These are phyloP conservation scores for Lepidonotus clava DNA, from an alignment of 2,888 invertebrate genomes.

Conservation along the genomic window DNA sequence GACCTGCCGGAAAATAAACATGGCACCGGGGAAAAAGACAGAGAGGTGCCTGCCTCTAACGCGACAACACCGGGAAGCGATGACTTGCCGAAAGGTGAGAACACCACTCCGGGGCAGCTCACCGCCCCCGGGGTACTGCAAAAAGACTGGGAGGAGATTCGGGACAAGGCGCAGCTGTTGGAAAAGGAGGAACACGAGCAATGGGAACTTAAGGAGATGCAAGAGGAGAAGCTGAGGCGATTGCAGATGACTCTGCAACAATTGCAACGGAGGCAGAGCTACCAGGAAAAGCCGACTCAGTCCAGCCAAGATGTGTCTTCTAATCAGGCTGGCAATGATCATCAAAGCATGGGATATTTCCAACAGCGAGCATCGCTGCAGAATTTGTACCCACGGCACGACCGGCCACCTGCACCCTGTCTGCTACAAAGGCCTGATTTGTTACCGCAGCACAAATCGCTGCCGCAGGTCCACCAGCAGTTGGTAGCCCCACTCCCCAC, in stretches of 20 bases:
- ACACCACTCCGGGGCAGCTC: neutral
- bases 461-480: neutral
- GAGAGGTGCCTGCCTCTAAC: neutral
- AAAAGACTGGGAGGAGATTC: neutral
- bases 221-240: slow-evolving; percentile 34
- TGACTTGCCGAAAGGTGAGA: neutral
- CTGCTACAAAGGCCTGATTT: neutral
- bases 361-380: neutral
- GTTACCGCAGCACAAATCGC: slow-evolving; percentile 20
- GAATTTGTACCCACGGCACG: neutral
- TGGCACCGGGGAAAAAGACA: neutral
- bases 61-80: neutral
- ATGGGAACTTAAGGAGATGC: slow-evolving; percentile 1
- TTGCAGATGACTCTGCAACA: neutral
- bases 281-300: neutral
- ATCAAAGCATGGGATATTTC: too few relatives aligned
- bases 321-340: too few relatives aligned
- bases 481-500: neutral
- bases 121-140: neutral
- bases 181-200: neutral
- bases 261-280: neutral
- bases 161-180: neutral
- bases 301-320: neutral
- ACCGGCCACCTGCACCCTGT: neutral
- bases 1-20: neutral